Conservation (phyloP, 2,888 invertebrate genomes). For the Lasioglossum leucozonium region DNA sequence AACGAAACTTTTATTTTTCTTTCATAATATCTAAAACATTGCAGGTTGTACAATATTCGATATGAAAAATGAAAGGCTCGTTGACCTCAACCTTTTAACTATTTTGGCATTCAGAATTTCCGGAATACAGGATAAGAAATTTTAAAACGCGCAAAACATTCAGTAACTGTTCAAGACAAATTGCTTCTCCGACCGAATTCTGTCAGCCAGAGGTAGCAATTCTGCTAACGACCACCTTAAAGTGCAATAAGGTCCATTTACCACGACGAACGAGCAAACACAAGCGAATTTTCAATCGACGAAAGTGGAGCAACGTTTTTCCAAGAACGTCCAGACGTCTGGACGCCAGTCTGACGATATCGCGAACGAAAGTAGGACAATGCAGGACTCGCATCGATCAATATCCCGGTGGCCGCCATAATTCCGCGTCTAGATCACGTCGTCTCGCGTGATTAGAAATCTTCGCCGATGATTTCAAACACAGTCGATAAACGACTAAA, state of each 20-base stretch:
- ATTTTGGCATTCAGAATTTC: too few relatives aligned
- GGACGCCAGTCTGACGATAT: conserved; percentile 59
- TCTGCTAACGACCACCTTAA: not conserved
- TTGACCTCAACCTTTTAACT: too few relatives aligned
- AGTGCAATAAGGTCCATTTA: not conserved
- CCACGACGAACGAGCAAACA: not conserved
- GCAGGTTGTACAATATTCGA: not conserved
- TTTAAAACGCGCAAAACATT: not conserved
- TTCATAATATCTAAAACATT: not conserved
- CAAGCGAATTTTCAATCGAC: not conserved
- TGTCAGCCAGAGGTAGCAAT: not conserved
- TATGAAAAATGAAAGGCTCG: not conserved
- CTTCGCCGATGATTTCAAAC: not conserved
- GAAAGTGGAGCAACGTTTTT: conserved; percentile 16
- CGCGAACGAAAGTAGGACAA: conserved; percentile 69
- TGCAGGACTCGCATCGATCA: conserved; percentile 71
- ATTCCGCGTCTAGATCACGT: conserved; percentile 16
- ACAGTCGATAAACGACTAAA: not conserved
- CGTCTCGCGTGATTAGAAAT: not conserved
- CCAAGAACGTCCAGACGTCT: conserved; percentile 55
- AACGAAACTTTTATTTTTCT: too few relatives aligned
- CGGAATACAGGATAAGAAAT: too few relatives aligned
- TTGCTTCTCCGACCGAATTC: not conserved
- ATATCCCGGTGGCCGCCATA: conserved; percentile 48
- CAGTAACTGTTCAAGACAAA: not conserved